Percentiles rank a stretch among this genome's conserved stretches.
These are phyloP conservation scores for Girardinus metallicus DNA, from an alignment of 2,797 vertebrate genomes.

Conservation along the genomic window DNA sequence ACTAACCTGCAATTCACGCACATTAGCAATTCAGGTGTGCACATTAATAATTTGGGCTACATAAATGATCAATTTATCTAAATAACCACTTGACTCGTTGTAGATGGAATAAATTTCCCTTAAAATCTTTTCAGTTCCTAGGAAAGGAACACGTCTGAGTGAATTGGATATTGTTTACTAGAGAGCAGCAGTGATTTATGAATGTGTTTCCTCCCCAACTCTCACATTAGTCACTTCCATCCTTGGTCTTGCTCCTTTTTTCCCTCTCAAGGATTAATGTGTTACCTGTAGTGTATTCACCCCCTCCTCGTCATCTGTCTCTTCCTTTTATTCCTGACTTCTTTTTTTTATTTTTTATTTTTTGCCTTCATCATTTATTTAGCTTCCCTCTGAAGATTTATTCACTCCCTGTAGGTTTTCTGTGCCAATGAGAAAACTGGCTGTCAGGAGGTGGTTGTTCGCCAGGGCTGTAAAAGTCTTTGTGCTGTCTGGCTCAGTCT, in stretches of 20 bases:
- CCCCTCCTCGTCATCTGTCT: neutral
- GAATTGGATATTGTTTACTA: conserved; percentile 52
- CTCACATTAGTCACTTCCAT: conserved; percentile 49
- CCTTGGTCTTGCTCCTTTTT: conserved; percentile 19
- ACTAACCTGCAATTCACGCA: conserved; percentile 15
- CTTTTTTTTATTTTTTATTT: conserved; percentile 19
- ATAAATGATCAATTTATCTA: conserved; percentile 16
- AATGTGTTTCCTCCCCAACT: conserved; percentile 34
- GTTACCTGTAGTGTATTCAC: conserved; percentile 30
- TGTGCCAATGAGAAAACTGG: conserved; percentile 59
- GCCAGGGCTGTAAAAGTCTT: conserved; percentile 58
- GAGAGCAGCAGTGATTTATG: conserved; percentile 53
- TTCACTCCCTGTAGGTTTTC: conserved; percentile 55
- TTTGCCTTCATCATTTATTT: conserved; percentile 49
- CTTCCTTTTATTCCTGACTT: conserved; percentile 13
- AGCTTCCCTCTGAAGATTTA: conserved; percentile 63
- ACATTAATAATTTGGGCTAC: conserved; percentile 20
- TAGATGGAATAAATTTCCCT: conserved; percentile 22
- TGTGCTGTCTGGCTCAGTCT: conserved; percentile 52
- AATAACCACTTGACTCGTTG: conserved; percentile 6
- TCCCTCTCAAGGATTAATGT: conserved; percentile 55
- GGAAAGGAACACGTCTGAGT: conserved; percentile 19
- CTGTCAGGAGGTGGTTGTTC: conserved; percentile 67
- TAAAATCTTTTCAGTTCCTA: conserved; percentile 14
- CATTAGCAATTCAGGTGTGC: conserved; percentile 24